Evolutionary conservation across 2,797 vertebrate genomes (phyloP), one percentile per base, ranked within the genome.

Genomic region (Ctenopoma kingsleyae): DNA sequence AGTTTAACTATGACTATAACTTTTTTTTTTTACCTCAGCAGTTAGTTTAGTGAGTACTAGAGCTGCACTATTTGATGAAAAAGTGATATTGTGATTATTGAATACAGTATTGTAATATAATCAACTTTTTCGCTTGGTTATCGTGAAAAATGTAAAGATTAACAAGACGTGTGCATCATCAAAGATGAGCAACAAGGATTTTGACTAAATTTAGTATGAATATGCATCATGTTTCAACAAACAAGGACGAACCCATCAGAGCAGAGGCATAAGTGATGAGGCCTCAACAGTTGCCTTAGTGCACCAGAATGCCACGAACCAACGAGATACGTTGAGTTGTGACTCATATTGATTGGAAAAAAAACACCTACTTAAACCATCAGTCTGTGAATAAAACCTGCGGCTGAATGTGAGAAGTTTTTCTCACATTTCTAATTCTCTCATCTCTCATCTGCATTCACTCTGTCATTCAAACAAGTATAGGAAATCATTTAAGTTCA

Each of bases 381-480:
- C 44, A 47, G 3, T 20, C 6, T 41, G 44, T 30, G 38, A n/a
- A 36, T 8, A 30, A 54, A 62, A 46, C 46, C 38, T 27, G 20
- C 22, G 50, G 53, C 27, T n/a, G 41, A 3, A 9, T 20, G 10
- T 16, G 17, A 38, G 22, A 27, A 17, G 62, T 35, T 27, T 38
- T 32, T 32, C 32, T 36, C 35, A 36, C 35, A 12, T 36, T 36
- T 40, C 4, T 1, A 15, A 13, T 32, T 27, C 25, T 27, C 25
- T 16, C 25, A n/a, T 6, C 19, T 56, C 48, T 49, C 43, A 12
- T 20, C 30, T 36, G 8, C 15, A 63, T 46, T 38, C 54, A 12
- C 49, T 58, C 20, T 7, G 8, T 61, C 43, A 46, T 63, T 60
- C n/a, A 67, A 23, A 40, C 23, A 62, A 36, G 13, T 23, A 40